Base-by-base conservation (phyloP, 2,888 invertebrate genomes). In the Autographa gamma region DNA sequence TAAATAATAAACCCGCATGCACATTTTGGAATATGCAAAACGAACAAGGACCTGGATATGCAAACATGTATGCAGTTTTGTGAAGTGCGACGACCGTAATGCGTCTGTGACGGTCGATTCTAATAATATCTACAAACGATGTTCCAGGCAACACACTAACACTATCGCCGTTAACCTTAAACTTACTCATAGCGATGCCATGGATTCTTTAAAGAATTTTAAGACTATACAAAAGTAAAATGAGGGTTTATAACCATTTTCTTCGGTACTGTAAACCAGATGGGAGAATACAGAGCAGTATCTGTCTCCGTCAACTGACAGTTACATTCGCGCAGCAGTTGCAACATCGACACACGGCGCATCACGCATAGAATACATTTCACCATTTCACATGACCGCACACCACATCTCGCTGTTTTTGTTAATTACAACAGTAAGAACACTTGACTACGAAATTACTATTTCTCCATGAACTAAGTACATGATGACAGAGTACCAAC, bases 11-110 rank as follows among this genome's bases (percentile, higher is more conserved):
- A 66, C 52, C 64, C 60, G 61, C 68, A 76, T 71, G 66, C 54
- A 61, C 48, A 68, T 78, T 77, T 67, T 66, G 69, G 43, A 69
- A 63, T 71, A 76, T 72, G 60, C 60, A 77, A 77, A 75, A 79
- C 67, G 70, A 73, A 71, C 71, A 79, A 77, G 75, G 76, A 78
- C 76, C 82, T 82, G 77, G 77, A 83, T 82, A 82, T 76, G 81
- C 75, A 82, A 83, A 87, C 81, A 80, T 73, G 80, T 83, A 80
- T 87, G 84, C 83, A 86, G 86, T 88, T 88, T 89, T 86, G 83
- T 84, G 79, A 89, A 90, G 92, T 89, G 90, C 91, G 91, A 88
- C 85, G 92, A 92, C 92, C 92, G 89, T 87, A 85, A 86, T 86
- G 86, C 86, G 88, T 83, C 86, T 86, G 84, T 77, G 80, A 84